Evolutionary conservation across 2,113 vertebrate genomes (phyloP).

Genomic region (Aramus guarauna): DNA sequence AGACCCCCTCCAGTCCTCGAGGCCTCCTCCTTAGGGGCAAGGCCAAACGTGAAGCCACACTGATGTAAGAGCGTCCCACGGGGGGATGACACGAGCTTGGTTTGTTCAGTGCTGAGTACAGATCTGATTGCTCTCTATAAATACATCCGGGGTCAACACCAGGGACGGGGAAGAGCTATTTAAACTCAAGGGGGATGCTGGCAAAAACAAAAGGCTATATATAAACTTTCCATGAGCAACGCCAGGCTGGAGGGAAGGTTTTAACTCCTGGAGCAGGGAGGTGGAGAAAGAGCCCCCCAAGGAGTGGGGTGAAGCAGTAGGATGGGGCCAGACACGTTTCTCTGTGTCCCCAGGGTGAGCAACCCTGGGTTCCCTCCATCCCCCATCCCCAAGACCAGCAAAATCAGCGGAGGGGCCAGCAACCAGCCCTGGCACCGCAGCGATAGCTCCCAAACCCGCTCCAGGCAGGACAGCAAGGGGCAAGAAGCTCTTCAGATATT

Average conservation of each 20-base stretch:
- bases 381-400: neutral
- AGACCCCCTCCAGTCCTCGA: neutral
- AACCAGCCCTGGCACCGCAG: neutral
- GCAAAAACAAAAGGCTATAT: conserved; percentile 66
- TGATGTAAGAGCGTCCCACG: neutral
- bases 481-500: neutral
- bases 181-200: conserved; percentile 12
- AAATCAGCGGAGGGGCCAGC: rapidly evolving
- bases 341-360: neutral
- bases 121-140: conserved; percentile 47
- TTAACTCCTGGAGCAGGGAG: neutral
- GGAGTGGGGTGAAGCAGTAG: neutral
- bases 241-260: conserved; percentile 15
- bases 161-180: conserved; percentile 40
- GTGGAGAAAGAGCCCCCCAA: neutral
- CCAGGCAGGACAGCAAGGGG: neutral
- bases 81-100: neutral
- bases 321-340: neutral
- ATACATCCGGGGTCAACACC: conserved; percentile 56
- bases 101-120: neutral
- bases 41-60: neutral
- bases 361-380: neutral
- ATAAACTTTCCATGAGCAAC: conserved; percentile 57
- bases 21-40: neutral
- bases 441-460: neutral